Base-by-base conservation (phyloP, 2,113 vertebrate genomes). In the Spilogale gracilis region DNA sequence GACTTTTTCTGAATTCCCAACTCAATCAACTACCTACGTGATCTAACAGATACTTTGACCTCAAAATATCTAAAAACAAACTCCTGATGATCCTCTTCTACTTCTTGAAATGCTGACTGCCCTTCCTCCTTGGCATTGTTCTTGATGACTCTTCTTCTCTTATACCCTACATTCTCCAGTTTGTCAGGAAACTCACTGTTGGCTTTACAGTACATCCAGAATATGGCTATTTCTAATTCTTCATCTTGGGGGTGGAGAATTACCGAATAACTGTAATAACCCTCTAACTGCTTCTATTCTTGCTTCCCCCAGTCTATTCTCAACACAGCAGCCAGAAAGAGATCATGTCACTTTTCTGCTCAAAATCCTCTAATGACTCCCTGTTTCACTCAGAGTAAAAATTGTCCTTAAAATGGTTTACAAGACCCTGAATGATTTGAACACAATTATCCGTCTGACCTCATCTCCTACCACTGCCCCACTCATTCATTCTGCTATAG, bases 311-410 rank as follows among this genome's bases (percentile, higher is more conserved):
- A 56, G n/a, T 76, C 63, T 80, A 80, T 61, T 91, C 82, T 73
- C 63, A 91, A 91, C 14, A 60, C 6, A 73, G 60, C 43, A 89
- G 56, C 82, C 50, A 91, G 56, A 84, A 90, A 91, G 32, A 83
- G 56, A 83, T 67, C 71, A 88, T 56, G n/a, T 65, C 61, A 67
- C 14, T 82, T 73, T 79, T 50, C 85, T 96, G 60, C 69, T 91
- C 94, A 86, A 94, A 92, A 93, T 60, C 52, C 50, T 94, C 54
- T 90, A 81, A 94, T 73, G 56, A 27, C 27, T 94, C 69, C 32
- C 67, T 18, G 50, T 93, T 93, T 88, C 69, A 91, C 89, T 97
- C 43, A 67, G 38, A 79, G 82, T 84, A 91, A 96, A 97, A 97
- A 52, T 25, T 79, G 54, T 65, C 50, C 63, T 74, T 87, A 88